These are phyloP conservation scores for Charina bottae DNA, from an alignment of 2,113 vertebrate species.

Conservation along the genomic window DNA sequence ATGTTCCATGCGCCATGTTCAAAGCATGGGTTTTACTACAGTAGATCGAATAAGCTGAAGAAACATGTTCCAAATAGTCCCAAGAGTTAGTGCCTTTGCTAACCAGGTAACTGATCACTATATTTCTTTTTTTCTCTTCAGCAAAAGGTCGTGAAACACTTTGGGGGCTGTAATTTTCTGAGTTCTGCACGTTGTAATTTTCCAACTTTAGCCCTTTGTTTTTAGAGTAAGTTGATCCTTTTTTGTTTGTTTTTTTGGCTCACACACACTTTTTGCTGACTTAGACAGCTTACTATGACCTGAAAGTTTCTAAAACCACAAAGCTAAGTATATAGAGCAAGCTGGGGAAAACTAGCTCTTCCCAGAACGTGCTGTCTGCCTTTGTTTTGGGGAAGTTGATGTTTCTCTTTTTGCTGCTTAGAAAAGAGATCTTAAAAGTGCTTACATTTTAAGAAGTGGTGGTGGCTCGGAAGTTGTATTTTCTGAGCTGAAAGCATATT, in stretches of 20 bases:
- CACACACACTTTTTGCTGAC: background rate
- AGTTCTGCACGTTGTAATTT: conserved; percentile 56
- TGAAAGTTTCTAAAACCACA: background rate
- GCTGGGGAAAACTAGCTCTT: background rate
- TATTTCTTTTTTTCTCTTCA: background rate
- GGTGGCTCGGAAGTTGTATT: background rate
- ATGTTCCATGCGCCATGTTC: background rate
- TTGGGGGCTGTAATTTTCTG: conserved; percentile 17
- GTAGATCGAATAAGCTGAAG: background rate
- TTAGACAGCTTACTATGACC: conserved; percentile 21
- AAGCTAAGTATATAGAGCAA: background rate
- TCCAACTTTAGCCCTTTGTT: conserved; percentile 48
- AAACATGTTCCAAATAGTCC: no score
- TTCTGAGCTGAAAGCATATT: background rate
- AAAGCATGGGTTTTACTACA: background rate
- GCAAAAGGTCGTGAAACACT: background rate
- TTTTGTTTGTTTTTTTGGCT: conserved; percentile 18
- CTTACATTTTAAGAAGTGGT: background rate
- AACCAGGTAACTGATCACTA: background rate
- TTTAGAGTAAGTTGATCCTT: conserved; percentile 58
- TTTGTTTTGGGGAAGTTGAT: background rate
- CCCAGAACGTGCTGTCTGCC: background rate
- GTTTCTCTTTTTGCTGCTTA: background rate
- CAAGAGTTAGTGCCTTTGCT: background rate
- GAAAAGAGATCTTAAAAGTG: background rate